Percentiles rank a stretch among this genome's conserved stretches.
Evolutionary conservation across 1,140 invertebrate genomes (phyloP).

Genomic region (Drosophila orosa): DNA sequence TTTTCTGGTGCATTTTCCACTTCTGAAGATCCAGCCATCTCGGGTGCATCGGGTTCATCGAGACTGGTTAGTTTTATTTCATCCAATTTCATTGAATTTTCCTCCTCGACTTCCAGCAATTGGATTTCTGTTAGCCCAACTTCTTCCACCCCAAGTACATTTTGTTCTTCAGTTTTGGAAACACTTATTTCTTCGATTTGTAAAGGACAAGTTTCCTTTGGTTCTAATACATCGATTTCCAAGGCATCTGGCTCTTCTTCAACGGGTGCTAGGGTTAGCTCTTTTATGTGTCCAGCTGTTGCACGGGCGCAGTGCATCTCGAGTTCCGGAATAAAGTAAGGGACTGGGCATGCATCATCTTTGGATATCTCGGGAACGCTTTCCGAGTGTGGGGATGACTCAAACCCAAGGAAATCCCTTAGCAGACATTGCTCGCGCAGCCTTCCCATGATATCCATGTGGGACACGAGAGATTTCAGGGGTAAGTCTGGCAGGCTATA

Average conservation of each 20-base stretch:
- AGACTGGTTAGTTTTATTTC: neutral
- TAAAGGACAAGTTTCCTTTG: neutral
- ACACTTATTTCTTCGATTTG: neutral
- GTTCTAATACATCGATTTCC: neutral
- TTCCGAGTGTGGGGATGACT: neutral
- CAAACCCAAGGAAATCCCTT: conserved; percentile 22
- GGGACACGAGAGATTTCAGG: conserved; percentile 5
- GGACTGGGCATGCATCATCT: neutral
- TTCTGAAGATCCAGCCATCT: neutral
- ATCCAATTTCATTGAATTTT: neutral
- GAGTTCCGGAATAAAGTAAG: conserved; percentile 30
- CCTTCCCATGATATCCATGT: conserved; percentile 4
- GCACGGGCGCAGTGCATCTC: conserved; percentile 4
- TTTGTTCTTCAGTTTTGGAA: neutral
- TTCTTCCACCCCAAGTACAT: neutral
- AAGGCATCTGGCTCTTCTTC: neutral
- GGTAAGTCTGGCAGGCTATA: conserved; percentile 4
- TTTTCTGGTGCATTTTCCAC: neutral
- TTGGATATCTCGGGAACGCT: neutral
- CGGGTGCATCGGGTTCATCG: neutral
- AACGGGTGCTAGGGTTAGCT: neutral
- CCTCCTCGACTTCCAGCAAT: neutral
- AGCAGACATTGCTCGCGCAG: conserved; percentile 7
- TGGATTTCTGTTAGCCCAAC: neutral
- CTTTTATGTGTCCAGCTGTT: neutral